Evolutionary conservation across 2,113 vertebrate species (phyloP).

Genomic region (Herpailurus yagouaroundi): DNA sequence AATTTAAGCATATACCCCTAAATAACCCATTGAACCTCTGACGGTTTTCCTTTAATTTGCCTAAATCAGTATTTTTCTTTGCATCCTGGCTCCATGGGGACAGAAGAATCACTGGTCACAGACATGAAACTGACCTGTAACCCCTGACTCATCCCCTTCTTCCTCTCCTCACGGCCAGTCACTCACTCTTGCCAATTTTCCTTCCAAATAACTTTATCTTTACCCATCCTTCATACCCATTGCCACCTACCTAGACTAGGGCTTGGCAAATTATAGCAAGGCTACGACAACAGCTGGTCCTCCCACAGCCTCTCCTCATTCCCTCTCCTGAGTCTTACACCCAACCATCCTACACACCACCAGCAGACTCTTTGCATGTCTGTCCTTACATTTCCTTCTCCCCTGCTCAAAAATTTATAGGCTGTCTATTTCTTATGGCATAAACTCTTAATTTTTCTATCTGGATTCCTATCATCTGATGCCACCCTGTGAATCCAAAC

Average conservation of each 20-base stretch:
- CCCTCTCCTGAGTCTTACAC: not conserved
- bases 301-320: not conserved
- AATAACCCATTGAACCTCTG: not conserved
- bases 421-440: not conserved
- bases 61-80: not conserved
- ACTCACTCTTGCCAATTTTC: not conserved
- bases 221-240: not conserved
- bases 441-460: not conserved
- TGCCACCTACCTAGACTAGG: not conserved
- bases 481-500: not conserved
- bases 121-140: not conserved
- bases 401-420: not conserved
- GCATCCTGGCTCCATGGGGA: not conserved
- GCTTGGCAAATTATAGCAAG: not conserved
- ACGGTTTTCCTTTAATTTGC: not conserved
- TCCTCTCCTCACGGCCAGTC: not conserved
- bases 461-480: not conserved
- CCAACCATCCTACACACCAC: not conserved
- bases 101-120: not conserved
- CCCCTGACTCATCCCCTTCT: not conserved
- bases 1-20: not conserved
- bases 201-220: not conserved
- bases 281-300: not conserved
- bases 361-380: not conserved
- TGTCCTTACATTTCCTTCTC: not conserved